Conservation (phyloP, 2,113 vertebrate species). For the Terrapene triunguis region DNA sequence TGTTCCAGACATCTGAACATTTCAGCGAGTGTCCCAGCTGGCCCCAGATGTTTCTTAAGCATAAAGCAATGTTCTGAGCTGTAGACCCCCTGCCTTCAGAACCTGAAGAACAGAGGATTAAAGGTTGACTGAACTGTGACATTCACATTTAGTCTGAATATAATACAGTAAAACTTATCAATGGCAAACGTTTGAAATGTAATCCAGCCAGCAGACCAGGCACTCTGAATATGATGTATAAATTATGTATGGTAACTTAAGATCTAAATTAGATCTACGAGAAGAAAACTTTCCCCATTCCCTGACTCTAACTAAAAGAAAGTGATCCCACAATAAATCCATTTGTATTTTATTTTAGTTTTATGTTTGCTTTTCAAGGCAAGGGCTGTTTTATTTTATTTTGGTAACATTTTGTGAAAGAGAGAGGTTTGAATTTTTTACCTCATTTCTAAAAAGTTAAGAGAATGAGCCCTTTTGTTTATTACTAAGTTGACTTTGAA, state of each 20-base stretch:
- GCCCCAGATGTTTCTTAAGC: slow-evolving; percentile 72
- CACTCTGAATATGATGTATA: slow-evolving; percentile 64
- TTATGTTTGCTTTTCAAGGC: slow-evolving; percentile 52
- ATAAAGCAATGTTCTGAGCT: slow-evolving; percentile 62
- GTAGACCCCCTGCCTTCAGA: slow-evolving; percentile 53
- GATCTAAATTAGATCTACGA: slow-evolving; percentile 64
- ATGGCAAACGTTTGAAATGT: slow-evolving; percentile 72
- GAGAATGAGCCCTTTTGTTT: neutral
- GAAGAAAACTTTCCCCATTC: slow-evolving; percentile 61
- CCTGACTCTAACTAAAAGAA: slow-evolving; percentile 55
- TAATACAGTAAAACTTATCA: slow-evolving; percentile 67
- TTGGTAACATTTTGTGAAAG: neutral
- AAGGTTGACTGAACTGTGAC: slow-evolving; percentile 68
- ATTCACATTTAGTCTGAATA: slow-evolving; percentile 59
- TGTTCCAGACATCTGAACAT: slow-evolving; percentile 69
- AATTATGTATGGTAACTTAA: slow-evolving; percentile 60
- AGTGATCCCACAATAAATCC: slow-evolving; percentile 40
- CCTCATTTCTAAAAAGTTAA: neutral
- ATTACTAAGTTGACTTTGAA: slow-evolving; percentile 44
- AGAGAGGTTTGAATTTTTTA: neutral
- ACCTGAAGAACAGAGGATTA: slow-evolving; percentile 66
- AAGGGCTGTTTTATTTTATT: slow-evolving; percentile 29
- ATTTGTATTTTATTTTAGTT: slow-evolving; percentile 46
- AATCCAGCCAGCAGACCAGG: slow-evolving; percentile 46
- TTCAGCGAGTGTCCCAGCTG: slow-evolving; percentile 68